Percentiles rank a stretch among this genome's conserved stretches.
These are phyloP conservation scores for Nannobrachium achirus DNA, from an alignment of 2,113 vertebrate species.

Conservation along the genomic window DNA sequence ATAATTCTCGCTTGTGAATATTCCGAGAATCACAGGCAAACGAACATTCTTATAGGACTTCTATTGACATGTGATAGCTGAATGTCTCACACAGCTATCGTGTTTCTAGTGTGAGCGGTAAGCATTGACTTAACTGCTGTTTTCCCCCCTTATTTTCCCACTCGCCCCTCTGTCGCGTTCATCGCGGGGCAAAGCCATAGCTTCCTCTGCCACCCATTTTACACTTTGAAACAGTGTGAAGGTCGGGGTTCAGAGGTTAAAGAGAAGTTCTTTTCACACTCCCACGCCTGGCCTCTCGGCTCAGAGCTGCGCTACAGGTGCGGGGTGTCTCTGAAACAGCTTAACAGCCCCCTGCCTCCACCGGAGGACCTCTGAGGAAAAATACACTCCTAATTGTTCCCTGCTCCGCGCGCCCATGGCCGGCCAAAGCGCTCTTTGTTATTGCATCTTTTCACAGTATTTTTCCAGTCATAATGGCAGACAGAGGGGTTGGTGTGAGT, in stretches of 20 bases:
- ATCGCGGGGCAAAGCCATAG: conserved; percentile 43
- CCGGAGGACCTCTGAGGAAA: conserved; percentile 60
- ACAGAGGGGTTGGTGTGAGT: conserved; percentile 64
- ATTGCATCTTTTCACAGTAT: conserved; percentile 69
- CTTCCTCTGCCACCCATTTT: conserved; percentile 64
- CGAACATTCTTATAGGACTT: conserved; percentile 11
- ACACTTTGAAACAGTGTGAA: conserved; percentile 59
- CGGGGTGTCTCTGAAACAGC: conserved; percentile 77
- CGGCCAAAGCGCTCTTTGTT: conserved; percentile 79
- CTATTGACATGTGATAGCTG: conserved; percentile 9
- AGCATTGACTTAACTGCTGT: conserved; percentile 46
- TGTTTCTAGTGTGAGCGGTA: conserved; percentile 52
- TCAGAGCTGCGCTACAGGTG: conserved; percentile 74
- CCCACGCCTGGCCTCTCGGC: conserved; percentile 60
- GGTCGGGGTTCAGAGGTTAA: conserved; percentile 74
- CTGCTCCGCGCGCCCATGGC: conserved; percentile 64
- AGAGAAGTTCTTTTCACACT: conserved; percentile 73
- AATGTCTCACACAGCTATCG: conserved; percentile 50
- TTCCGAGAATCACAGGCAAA: conserved; percentile 21
- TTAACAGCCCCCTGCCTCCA: conserved; percentile 63
- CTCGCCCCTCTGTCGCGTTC: conserved; percentile 37
- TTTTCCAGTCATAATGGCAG: conserved; percentile 76
- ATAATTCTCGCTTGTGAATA: no score
- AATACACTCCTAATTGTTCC: conserved; percentile 72
- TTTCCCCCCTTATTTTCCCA: conserved; percentile 32